phyloP scores from a whole-genome alignment of 2,888 invertebrate genomes.

The Bugulina stolonifera region DNA sequence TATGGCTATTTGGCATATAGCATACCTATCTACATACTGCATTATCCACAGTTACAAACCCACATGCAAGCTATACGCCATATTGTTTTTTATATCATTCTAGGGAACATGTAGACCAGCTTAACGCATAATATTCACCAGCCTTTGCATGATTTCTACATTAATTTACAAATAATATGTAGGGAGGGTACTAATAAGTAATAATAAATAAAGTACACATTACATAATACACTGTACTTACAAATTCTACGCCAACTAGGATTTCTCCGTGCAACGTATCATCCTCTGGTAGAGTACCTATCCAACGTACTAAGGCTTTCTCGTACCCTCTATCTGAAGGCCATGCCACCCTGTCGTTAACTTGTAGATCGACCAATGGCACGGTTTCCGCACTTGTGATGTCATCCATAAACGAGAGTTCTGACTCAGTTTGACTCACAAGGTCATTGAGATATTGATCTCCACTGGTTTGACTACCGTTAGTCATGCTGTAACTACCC shows the following conservation, averaged over 20 bases:
- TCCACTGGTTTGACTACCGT: constrained; percentile 16
- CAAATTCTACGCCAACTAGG: constrained; percentile 19
- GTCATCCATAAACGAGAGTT: constrained; percentile 15
- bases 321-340: background rate
- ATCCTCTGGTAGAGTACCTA: constrained; percentile 20
- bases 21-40: too few species aligned
- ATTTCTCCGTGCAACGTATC: constrained; percentile 10
- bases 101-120: too few species aligned
- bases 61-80: too few species aligned
- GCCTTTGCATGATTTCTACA: too few species aligned
- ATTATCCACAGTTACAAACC: too few species aligned
- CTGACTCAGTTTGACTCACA: constrained; percentile 21
- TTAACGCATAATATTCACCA: too few species aligned
- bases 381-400: constrained; percentile 8
- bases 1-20: too few species aligned
- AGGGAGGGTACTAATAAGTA: too few species aligned
- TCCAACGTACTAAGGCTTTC: constrained; percentile 6
- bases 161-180: too few species aligned
- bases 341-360: constrained; percentile 7
- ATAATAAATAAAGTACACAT: too few species aligned
- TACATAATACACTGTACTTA: too few species aligned
- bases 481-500: background rate
- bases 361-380: constrained; percentile 2
- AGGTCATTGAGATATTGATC: constrained; percentile 16
- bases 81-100: too few species aligned